A percentile compares a stretch with the other conserved stretches of the same genome.
These are phyloP conservation scores for Chrysotoxum bicinctum DNA, from an alignment of 2,888 invertebrate species.

Conservation along the genomic window DNA sequence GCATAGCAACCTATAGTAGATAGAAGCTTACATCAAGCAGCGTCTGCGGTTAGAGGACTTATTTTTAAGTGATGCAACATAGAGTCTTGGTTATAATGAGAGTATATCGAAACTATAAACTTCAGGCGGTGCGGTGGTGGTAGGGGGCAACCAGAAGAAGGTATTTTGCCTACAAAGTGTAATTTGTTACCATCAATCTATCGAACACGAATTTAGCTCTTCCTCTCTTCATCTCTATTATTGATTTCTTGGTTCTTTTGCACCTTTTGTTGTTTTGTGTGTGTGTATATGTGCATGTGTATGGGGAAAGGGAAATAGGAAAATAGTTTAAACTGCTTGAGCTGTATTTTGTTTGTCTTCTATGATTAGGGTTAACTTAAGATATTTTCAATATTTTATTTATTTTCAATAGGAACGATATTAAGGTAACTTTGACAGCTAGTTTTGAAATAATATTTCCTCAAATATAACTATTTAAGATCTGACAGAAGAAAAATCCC, in stretches of 20 bases:
- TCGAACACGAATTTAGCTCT: conserved; percentile 66
- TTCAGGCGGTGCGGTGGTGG: background rate
- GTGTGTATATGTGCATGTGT: background rate
- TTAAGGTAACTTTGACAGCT: too few relatives aligned
- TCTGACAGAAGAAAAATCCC: too few relatives aligned
- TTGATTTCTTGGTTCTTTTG: conserved; percentile 59
- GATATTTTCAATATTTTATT: too few relatives aligned
- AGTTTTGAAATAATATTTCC: too few relatives aligned
- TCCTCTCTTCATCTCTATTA: conserved; percentile 36
- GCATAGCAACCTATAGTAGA: background rate
- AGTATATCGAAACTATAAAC: conserved; percentile 14
- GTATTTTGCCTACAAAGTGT: conserved; percentile 70
- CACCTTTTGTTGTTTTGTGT: conserved; percentile 10
- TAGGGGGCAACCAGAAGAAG: background rate
- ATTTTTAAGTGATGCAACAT: conserved; percentile 58
- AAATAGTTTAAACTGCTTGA: conserved; percentile 24
- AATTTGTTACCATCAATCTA: conserved; percentile 73
- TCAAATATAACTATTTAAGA: too few relatives aligned
- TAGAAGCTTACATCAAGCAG: background rate
- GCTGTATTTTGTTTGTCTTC: conserved; percentile 11
- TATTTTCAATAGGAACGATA: too few relatives aligned
- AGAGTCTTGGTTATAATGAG: conserved; percentile 6
- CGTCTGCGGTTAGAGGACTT: conserved; percentile 55
- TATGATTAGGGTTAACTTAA: background rate
- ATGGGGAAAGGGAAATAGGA: background rate